Base-by-base conservation (phyloP, 1,140 invertebrate genomes). In the Drosophila aff. region DNA sequence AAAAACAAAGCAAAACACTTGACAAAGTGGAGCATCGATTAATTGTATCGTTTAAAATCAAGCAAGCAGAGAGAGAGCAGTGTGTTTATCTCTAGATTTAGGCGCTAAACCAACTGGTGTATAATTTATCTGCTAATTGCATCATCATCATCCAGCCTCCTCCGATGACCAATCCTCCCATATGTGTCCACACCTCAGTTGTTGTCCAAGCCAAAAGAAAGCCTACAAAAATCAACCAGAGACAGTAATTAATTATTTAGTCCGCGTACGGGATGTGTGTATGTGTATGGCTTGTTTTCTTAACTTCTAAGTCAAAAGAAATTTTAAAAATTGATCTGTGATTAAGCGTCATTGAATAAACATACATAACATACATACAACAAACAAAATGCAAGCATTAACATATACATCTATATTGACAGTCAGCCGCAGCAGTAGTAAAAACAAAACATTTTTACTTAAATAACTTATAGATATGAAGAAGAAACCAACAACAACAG, bases 331-430 rank as follows among this genome's bases (percentile, higher is more conserved):
- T 90, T 89, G 85, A 89, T 89, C 85, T 89, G 85, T 89, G 85
- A 89, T 89, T 89, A 90, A 85, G 85, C 85, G 85, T 89, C 85
- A 89, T 89, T 89, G 85, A 89, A 90, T 89, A 86, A 85, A 84
- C 66, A 82, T 47, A 76, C 28, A 79, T 68, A 63, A 78, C 57
- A 44, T 63, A 80, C 53, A 82, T 62, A 62, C 58, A 73, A 75
- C 58, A 73, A 74, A 77, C 23, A 77, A 44, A 74, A 57, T 75
- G 71, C 73, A 76, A 76, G 58, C 60, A 64, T 63, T 49, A 66
- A 46, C 67, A 73, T 46, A 21, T 21, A 62, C 60, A 76, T 46
- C 60, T 62, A 72, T 62, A 57, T n/a, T 59, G 67, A 60, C 61
- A 77, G 49, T 57, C 64, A 73, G 58, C 76, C 36, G 77, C 53